A percentile compares a stretch with the other conserved stretches of the same genome.
Conservation (phyloP, 2,888 invertebrate species). For the Amphiduros pacificus region DNA sequence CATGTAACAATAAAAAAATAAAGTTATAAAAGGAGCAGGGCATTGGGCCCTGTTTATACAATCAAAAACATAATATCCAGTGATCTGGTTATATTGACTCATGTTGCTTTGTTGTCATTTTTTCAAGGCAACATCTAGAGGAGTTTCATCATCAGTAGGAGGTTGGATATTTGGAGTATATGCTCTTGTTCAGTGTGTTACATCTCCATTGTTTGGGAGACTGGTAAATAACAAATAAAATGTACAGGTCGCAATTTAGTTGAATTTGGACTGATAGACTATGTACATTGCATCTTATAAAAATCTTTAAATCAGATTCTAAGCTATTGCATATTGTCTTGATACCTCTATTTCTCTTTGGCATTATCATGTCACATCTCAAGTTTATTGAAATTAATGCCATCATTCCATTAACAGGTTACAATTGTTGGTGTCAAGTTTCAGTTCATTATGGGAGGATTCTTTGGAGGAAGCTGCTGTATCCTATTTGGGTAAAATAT, state of each 20-base stretch:
- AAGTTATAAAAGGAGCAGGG: too few relatives aligned
- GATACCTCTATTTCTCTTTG: neutral
- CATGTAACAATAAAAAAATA: too few relatives aligned
- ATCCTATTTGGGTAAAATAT: neutral
- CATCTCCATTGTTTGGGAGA: slow-evolving; percentile 81
- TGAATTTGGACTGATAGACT: neutral
- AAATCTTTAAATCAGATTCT: neutral
- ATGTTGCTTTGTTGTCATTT: too few relatives aligned
- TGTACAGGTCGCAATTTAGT: neutral
- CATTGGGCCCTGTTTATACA: too few relatives aligned
- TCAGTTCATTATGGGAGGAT: neutral
- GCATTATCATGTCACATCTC: neutral
- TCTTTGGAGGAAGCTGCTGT: neutral
- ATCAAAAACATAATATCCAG: too few relatives aligned
- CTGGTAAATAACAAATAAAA: slow-evolving; percentile 62
- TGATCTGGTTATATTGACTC: too few relatives aligned
- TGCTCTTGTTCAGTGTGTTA: slow-evolving; percentile 79
- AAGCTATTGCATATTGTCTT: too few relatives aligned
- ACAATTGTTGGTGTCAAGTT: neutral
- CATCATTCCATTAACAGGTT: neutral
- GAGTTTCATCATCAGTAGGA: slow-evolving; percentile 79
- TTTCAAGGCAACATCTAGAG: slow-evolving; percentile 78
- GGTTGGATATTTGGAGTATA: slow-evolving; percentile 86
- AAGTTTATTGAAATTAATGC: neutral
- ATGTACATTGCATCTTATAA: neutral